Percentiles rank a stretch among this genome's conserved stretches.
Evolutionary conservation across 2,797 vertebrate species (phyloP).

Genomic region (Molossus molossus): DNA sequence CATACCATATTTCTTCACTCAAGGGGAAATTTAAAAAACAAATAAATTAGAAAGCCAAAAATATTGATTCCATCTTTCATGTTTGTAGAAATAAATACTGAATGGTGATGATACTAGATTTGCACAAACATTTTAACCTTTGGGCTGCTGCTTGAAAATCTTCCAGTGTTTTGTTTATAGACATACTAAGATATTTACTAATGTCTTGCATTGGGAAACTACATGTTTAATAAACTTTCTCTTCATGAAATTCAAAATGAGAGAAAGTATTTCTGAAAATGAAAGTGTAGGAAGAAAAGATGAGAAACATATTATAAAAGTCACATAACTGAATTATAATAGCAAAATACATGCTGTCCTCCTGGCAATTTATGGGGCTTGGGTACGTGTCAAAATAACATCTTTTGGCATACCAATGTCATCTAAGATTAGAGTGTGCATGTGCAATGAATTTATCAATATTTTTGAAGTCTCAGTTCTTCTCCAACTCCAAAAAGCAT

Average conservation of each 20-base stretch:
- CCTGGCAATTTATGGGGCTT: background rate
- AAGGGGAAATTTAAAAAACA: background rate
- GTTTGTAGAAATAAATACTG: conserved; percentile 63
- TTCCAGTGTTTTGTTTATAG: background rate
- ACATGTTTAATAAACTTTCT: background rate
- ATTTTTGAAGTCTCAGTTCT: background rate
- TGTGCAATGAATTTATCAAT: background rate
- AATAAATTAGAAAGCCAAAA: conserved; percentile 9
- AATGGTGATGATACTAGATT: conserved; percentile 20
- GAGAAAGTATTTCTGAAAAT: background rate
- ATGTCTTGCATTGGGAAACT: background rate
- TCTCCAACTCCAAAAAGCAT: background rate
- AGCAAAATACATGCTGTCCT: background rate
- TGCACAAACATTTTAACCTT: conserved; percentile 50
- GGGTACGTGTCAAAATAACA: background rate
- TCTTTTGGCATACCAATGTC: background rate
- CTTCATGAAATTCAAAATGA: background rate
- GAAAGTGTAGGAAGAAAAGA: background rate
- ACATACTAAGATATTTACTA: background rate
- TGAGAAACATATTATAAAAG: background rate
- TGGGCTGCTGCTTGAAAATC: background rate
- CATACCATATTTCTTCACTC: background rate
- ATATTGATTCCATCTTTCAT: conserved; percentile 19
- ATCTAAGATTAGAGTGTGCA: background rate
- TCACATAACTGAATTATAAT: conserved; percentile 15